These are phyloP conservation scores for Leptinotarsa haldemani DNA, from an alignment of 2,888 invertebrate species.

Conservation along the genomic window DNA sequence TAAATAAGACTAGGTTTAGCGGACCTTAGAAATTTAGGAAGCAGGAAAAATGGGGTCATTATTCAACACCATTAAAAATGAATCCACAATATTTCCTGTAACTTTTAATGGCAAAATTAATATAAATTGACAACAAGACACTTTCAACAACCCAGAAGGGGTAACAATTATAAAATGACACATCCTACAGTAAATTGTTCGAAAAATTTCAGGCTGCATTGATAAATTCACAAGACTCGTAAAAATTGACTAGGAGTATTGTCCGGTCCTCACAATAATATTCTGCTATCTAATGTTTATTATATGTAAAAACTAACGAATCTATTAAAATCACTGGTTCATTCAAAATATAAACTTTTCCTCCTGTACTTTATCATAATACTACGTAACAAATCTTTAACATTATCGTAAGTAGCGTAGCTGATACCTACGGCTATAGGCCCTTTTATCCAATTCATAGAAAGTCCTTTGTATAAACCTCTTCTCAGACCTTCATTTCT, in stretches of 20 bases:
- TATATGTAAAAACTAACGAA: neutral
- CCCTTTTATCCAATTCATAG: constrained; percentile 98
- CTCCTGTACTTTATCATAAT: constrained; percentile 53
- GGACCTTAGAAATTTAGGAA: no score
- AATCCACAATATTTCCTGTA: neutral
- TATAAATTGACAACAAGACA: neutral
- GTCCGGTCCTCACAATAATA: neutral
- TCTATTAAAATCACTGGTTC: neutral
- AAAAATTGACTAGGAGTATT: constrained; percentile 17
- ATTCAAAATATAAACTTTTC: constrained; percentile 26
- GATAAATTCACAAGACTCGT: neutral
- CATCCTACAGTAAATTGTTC: neutral
- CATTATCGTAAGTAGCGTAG: constrained; percentile 92
- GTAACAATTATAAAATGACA: constrained; percentile 2
- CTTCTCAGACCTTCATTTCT: constrained; percentile 88
- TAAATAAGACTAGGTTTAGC: no score
- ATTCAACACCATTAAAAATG: no score
- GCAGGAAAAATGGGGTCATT: no score
- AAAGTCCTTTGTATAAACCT: constrained; percentile 98
- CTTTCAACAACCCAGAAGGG: neutral
- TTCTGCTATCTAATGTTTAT: neutral
- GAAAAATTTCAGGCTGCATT: neutral
- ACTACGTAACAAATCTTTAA: constrained; percentile 72
- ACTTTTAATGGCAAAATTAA: constrained; percentile 6
- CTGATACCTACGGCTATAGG: constrained; percentile 94